Base-by-base conservation (phyloP, 2,888 invertebrate species). In the Schizotus pectinicornis region DNA sequence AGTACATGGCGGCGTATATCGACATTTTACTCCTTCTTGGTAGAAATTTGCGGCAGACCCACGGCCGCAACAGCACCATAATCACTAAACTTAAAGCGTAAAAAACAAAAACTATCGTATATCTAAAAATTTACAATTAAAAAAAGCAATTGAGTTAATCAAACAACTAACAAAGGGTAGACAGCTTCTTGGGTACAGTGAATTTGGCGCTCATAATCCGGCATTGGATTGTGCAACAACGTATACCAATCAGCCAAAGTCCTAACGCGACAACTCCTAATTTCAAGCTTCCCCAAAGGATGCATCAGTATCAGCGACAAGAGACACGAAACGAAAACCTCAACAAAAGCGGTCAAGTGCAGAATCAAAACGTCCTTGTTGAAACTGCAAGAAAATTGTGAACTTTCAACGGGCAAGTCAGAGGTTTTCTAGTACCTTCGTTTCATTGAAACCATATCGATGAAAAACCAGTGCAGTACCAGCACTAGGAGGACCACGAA, bases 101-200 rank as follows among this genome's bases (percentile, higher is more conserved):
- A 80, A 95, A 95, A 38, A 95, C 84, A 72, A 97, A 87, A 1
- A 96, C 91, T 80, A 97, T 88, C 5, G 96, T 94, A 79, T 96
- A 96, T 70, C 96, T 96, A 81, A 5, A 57, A 57, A 12, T 11
- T 1, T 3, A 5, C 8, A 14, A 34, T 59, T 57, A 39, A 43
- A 36, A 39, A 9, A 46, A 41, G 30, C 43, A 6, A 35, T 47
- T 45, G 12, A n/a, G n/a, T n/a, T 48, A 52, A 69, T 30, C 5
- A 72, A 32, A 5, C 1, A 62, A 85, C 90, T 86, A 85, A 98
- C 94, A 98, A 81, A 39, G 98, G 98, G 83, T 95, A 98, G 0
- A 98, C 97, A 54, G 97, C 95, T 81, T 99, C 98, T 75, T 98
- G 96, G 0, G 98, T 96, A 79, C 98, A 99, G 79, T 95, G 90